A percentile compares a stretch with the other conserved stretches of the same genome.
Conservation (phyloP, 2,113 vertebrate genomes). For the Lynx canadensis region DNA sequence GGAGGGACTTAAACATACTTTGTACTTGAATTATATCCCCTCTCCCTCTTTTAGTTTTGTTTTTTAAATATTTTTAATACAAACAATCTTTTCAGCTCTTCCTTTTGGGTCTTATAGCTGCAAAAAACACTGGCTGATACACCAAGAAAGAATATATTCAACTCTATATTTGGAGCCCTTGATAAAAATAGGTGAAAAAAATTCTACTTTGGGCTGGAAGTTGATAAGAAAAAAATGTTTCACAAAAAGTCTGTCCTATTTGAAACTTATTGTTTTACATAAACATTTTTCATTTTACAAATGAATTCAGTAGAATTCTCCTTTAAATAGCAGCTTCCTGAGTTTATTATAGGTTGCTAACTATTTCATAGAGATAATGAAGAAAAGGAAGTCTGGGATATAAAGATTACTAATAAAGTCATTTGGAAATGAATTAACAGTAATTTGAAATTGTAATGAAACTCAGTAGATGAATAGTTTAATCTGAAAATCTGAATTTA, state of each 20-base stretch:
- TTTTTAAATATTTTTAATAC: background rate
- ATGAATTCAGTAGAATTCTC: background rate
- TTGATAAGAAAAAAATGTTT: conserved; percentile 47
- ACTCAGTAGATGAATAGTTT: background rate
- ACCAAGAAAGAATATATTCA: conserved; percentile 6
- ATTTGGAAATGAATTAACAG: conserved; percentile 12
- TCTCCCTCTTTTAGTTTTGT: background rate
- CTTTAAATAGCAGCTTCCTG: conserved; percentile 5
- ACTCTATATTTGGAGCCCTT: conserved; percentile 4
- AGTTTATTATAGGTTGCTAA: conserved; percentile 20
- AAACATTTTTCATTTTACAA: conserved; percentile 51
- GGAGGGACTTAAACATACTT: background rate
- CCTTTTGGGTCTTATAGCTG: background rate
- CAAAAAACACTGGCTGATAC: background rate
- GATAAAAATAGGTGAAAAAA: conserved; percentile 51
- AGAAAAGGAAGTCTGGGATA: background rate
- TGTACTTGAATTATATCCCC: background rate
- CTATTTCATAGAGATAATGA: conserved; percentile 6
- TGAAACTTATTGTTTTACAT: background rate
- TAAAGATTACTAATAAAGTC: conserved; percentile 19
- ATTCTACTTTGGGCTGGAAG: conserved; percentile 32
- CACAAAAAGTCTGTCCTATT: conserved; percentile 26
- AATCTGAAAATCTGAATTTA: conserved; percentile 13
- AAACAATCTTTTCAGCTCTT: conserved; percentile 12
- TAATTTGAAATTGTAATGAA: conserved; percentile 23